Evolutionary conservation across 2,113 vertebrate species (phyloP).

Genomic region (Zosterops hypoxanthus): DNA sequence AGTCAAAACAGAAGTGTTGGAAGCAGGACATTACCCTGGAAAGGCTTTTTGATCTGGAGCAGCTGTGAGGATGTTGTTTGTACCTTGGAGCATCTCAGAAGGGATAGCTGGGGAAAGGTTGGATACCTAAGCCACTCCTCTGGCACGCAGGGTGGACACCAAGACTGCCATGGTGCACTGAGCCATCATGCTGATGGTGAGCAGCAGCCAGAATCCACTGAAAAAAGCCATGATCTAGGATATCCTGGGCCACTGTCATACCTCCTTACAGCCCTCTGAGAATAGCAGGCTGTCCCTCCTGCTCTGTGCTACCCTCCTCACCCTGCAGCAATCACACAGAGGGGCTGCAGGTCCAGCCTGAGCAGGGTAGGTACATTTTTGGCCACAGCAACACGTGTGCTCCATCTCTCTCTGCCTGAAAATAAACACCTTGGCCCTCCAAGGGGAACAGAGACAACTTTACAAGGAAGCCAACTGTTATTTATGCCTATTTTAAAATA

Average conservation of each 20-base stretch:
- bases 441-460: neutral
- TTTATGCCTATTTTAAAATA: neutral
- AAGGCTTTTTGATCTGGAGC: neutral
- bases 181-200: neutral
- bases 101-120: neutral
- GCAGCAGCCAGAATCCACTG: neutral
- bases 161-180: neutral
- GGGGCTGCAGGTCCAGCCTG: neutral
- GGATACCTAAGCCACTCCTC: neutral
- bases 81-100: neutral
- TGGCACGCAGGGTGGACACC: neutral
- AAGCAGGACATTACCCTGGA: neutral
- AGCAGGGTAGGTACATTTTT: neutral
- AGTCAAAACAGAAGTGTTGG: neutral
- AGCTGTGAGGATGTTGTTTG: neutral
- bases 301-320: neutral
- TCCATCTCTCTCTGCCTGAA: neutral
- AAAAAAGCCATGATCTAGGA: neutral
- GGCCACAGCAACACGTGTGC: rapidly evolving
- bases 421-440: neutral
- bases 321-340: neutral
- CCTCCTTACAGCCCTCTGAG: neutral
- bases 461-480: neutral
- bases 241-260: neutral
- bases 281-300: neutral